A percentile compares a stretch with the other conserved stretches of the same genome.
Conservation (phyloP, 1,140 invertebrate genomes). For the Zaprionus lachaisei region DNA sequence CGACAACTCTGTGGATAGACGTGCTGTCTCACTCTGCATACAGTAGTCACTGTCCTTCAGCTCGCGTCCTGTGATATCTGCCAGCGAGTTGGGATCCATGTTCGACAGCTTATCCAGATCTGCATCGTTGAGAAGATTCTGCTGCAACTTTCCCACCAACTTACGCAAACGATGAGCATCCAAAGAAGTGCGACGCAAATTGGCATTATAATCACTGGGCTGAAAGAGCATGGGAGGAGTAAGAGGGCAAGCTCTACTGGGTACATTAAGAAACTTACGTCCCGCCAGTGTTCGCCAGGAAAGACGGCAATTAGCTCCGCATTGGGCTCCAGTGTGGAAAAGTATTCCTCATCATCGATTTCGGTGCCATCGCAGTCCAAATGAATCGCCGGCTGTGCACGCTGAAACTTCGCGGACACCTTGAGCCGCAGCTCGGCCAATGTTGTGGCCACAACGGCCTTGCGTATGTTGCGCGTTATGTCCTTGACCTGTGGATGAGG, state of each 20-base stretch:
- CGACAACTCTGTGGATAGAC: slow-evolving; percentile 63
- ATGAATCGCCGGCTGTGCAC: slow-evolving; percentile 89
- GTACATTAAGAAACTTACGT: slow-evolving; percentile 63
- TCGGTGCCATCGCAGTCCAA: slow-evolving; percentile 94
- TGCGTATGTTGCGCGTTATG: slow-evolving; percentile 90
- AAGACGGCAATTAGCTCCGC: slow-evolving; percentile 92
- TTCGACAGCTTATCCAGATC: slow-evolving; percentile 92
- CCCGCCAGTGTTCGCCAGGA: slow-evolving; percentile 90
- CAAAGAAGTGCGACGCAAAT: slow-evolving; percentile 85
- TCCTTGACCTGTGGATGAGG: slow-evolving; percentile 85
- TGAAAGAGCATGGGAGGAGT: neutral
- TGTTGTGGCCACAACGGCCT: slow-evolving; percentile 91
- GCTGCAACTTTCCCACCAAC: slow-evolving; percentile 90
- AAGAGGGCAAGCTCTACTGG: neutral
- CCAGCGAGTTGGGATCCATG: slow-evolving; percentile 93
- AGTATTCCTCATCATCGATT: slow-evolving; percentile 95
- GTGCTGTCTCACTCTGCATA: slow-evolving; percentile 53
- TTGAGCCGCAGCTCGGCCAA: slow-evolving; percentile 90
- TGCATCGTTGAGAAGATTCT: slow-evolving; percentile 90
- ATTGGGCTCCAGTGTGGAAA: slow-evolving; percentile 92
- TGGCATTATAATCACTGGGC: slow-evolving; percentile 75
- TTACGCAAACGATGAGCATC: slow-evolving; percentile 86
- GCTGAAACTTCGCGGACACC: slow-evolving; percentile 88
- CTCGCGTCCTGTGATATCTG: slow-evolving; percentile 91
- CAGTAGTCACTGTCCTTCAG: slow-evolving; percentile 87